Evolutionary conservation across 1,140 invertebrate species (phyloP), one percentile per base, ranked within the genome.

Genomic region (Streblospio benedicti): DNA sequence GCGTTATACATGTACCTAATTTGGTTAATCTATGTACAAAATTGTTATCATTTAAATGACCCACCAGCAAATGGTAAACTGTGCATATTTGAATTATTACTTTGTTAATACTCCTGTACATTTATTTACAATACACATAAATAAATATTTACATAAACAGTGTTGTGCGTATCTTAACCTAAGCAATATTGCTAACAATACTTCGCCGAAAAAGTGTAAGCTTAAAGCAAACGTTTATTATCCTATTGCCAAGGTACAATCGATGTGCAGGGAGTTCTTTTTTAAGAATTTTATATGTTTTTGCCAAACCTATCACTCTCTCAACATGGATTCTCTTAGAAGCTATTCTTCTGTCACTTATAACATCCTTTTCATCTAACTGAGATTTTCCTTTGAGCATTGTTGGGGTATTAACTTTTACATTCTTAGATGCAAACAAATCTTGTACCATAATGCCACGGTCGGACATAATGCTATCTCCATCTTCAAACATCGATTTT

Each of bases 401-500:
- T 9, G 58, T 65, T 49, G 66, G 64, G 16, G 63, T 67, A 53
- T 67, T 66, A 4, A 66, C 59, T 16, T 14, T 27, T 1, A 67
- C 59, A 60, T 67, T 57, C n/a, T 55, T 18, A 4, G 14, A 38
- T 5, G 64, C 61, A 61, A 67, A 64, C 1, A 64, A 28, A 31
- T 67, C 64, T 56, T 65, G 64, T 2, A 67, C 61, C 47, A 60
- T 66, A 4, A 64, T 57, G 0, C 66, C 66, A 3, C 57, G 30
- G 45, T 67, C 65, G 14, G 65, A 60, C 65, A 67, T 67, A 14
- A 63, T 63, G 28, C 58, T 63, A 45, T 65, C 66, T 27, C 55
- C 51, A 18, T 25, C 14, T 14, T 56, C 47, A 52, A 65, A 60
- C 49, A 61, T 20, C n/a, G n/a, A n/a, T n/a, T n/a, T n/a, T n/a